These are phyloP conservation scores for Phyllostomus hastatus DNA, from an alignment of 2,113 vertebrate genomes.

Conservation along the genomic window DNA sequence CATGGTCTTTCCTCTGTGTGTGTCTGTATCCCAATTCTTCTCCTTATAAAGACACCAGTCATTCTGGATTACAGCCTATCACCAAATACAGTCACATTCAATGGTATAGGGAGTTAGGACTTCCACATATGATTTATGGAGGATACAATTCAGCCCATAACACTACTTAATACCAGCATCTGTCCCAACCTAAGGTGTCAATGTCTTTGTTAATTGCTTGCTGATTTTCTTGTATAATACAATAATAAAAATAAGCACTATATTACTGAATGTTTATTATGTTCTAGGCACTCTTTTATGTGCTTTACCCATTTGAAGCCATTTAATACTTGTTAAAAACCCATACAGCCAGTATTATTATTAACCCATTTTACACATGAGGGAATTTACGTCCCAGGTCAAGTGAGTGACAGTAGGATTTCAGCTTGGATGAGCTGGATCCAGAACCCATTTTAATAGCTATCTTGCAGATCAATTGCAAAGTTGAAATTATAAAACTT, in stretches of 20 bases:
- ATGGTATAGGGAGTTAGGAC: not conserved
- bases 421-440: not conserved
- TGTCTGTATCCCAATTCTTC: not conserved
- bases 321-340: not conserved
- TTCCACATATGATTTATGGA: not conserved
- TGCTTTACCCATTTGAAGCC: not conserved
- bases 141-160: not conserved
- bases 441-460: not conserved
- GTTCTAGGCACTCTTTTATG: not conserved
- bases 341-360: not conserved
- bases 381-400: not conserved
- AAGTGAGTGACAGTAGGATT: not conserved
- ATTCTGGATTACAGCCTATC: not conserved
- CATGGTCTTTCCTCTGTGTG: not conserved
- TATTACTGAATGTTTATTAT: not conserved
- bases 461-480: not conserved
- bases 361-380: not conserved
- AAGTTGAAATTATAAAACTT: not conserved
- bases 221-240: not conserved
- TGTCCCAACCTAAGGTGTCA: not conserved
- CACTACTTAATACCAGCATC: not conserved
- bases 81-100: not conserved
- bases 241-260: not conserved
- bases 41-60: not conserved
- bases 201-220: not conserved